Evolutionary conservation across 2,113 vertebrate species (phyloP), one percentile per base, ranked within the genome.

Genomic region (Lampris megalopsis): DNA sequence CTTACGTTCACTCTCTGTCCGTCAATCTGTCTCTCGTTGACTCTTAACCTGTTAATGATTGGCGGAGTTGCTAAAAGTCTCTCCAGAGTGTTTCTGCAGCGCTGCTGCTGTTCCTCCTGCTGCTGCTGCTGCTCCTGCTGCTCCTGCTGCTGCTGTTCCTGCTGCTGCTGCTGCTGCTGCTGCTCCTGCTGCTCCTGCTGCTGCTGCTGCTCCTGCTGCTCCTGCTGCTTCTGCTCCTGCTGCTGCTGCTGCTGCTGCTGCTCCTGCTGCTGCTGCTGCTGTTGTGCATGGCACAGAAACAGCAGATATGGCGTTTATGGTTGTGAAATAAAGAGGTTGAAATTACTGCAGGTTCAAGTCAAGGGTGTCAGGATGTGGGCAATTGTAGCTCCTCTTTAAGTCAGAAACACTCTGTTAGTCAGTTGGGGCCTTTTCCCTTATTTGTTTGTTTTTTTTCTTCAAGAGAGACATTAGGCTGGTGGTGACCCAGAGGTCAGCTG

Each of bases 391-490:
- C 65, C 64, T 63, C 54, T 71, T 71, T 63, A 62, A 83, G 74
- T 83, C 8, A 9, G 52, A 78, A 59, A 24, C 24, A 24, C 60
- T 54, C 42, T 73, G 73, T 81, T 0, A 68, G 68, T 56, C 48
- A 0, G 50, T 45, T 54, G 75, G 67, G 71, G 37, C 41, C 5
- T 6, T 35, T 2, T 40, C 41, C 5, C 6, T 35, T 2, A 11
- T 59, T 0, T 85, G 90, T 90, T 91, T 91, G 91, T 91, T 91
- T 91, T 91, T 69, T 92, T 81, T 88, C 81, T 82, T 59, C 82
- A 70, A 70, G 84, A 80, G 83, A 77, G 79, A 89, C 88, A 88
- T 91, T 87, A 90, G 75, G 80, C 78, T 60, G 77, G 70, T 37
- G 1, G 69, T 83, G 88, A 92, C 90, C 85, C 76, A 0, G 77